A percentile compares a stretch with the other conserved stretches of the same genome.
Conservation (phyloP, 2,113 vertebrate species). For the Excalfactoria chinensis region DNA sequence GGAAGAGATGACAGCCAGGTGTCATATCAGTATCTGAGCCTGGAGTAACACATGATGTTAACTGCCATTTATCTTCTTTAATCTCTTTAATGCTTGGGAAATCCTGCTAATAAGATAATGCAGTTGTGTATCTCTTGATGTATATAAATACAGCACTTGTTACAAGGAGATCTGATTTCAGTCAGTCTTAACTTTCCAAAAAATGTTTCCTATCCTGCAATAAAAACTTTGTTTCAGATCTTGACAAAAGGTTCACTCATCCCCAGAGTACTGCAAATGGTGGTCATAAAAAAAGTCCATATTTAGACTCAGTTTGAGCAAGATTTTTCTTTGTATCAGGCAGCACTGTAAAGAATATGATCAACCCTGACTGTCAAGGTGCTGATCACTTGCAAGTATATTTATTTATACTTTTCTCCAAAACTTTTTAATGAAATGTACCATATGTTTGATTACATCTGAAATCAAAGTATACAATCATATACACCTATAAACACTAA, state of each 20-base stretch:
- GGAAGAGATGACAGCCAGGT: background rate
- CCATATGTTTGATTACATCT: background rate
- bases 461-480: background rate
- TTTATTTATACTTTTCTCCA: background rate
- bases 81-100: background rate
- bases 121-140: background rate
- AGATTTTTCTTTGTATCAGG: background rate
- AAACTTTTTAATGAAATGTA: constrained; percentile 20
- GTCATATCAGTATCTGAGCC: background rate
- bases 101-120: background rate
- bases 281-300: background rate
- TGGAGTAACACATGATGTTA: background rate
- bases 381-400: background rate
- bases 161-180: too few species aligned
- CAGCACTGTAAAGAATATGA: background rate
- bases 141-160: background rate
- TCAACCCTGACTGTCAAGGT: background rate
- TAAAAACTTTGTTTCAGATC: background rate
- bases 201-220: background rate
- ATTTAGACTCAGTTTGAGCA: background rate
- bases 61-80: background rate
- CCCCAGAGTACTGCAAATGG: background rate
- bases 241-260: background rate
- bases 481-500: background rate
- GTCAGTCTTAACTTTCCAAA: background rate